Evolutionary conservation across 2,888 invertebrate genomes (phyloP), one percentile per base, ranked within the genome.

Genomic region (Lasioglossum pauxillum): DNA sequence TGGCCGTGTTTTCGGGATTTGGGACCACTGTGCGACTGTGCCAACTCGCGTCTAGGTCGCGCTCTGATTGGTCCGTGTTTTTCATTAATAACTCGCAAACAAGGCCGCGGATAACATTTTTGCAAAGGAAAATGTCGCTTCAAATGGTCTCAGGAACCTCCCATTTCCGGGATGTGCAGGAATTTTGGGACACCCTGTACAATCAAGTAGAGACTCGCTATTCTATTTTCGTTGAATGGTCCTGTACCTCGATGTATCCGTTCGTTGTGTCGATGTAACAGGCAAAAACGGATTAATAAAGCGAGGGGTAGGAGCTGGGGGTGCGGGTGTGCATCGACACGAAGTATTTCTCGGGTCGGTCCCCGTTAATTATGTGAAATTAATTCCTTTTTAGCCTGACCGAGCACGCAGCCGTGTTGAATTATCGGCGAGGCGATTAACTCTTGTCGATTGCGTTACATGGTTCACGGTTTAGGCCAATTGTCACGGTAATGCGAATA

Each of bases 201-300:
- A 7, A 8, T 8, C 4, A 0, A 64, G 31, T 31, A 16, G 57
- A 5, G 27, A 27, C 12, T 60, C 57, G 57, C 12, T 57, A n/a
- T 57, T 57, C n/a, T 57, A 53, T 2, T 8, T 57, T 12, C 57
- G 57, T n/a, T 5, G n/a, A 12, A 57, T 12, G n/a, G 1, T 27
- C 57, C 57, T n/a, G n/a, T n/a, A 10, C 57, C 57, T n/a, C 60
- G 60, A 27, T 60, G 27, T 60, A 27, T 14, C 12, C 64, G 16
- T 0, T 16, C 38, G 49, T 46, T 81, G 71, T 72, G 75, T 60
- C 71, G 46, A 46, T 49, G 38, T 77, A 82, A 84, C 89, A 75
- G 85, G 86, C 82, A 78, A 88, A 86, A 82, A 80, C 53, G 75
- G 78, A 82, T 88, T 86, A 82, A 86, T 80, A 88, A 88, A 82